Conservation (phyloP, 53 echinoderm and acorn worm genomes). For the Arbacia lixula region DNA sequence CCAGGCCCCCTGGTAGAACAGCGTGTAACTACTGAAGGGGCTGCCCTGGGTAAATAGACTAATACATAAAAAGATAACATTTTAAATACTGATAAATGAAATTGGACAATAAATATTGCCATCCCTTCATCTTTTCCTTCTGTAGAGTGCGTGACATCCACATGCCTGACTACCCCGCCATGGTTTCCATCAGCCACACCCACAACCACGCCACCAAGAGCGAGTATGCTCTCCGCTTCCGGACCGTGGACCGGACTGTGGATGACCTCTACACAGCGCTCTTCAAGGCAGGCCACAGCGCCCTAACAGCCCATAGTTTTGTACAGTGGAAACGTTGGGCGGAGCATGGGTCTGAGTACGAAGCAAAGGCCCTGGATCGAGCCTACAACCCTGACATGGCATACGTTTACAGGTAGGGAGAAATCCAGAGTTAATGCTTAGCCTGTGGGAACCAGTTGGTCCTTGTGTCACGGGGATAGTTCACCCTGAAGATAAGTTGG, state of each 20-base stretch:
- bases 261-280: constrained; percentile 33
- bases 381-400: constrained; percentile 44
- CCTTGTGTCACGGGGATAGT: no score
- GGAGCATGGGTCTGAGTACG: constrained; percentile 32
- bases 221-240: constrained; percentile 45
- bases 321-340: constrained; percentile 50
- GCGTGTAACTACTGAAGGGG: no score
- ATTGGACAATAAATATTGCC: no score
- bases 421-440: background rate
- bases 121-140: no score
- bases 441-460: no score
- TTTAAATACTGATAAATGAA: no score
- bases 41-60: no score
- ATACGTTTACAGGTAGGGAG: constrained; percentile 27
- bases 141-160: constrained; percentile 22
- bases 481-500: no score
- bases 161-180: constrained; percentile 47
- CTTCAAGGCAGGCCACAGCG: constrained; percentile 46
- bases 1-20: no score
- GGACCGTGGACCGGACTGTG: constrained; percentile 20
- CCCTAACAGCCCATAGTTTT: constrained; percentile 19
- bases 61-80: no score
- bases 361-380: constrained; percentile 9
- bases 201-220: constrained; percentile 32
- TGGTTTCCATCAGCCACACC: constrained; percentile 41